These are phyloP conservation scores for Dunckerocampus dactyliophorus DNA, from an alignment of 2,113 vertebrate species.

Conservation along the genomic window DNA sequence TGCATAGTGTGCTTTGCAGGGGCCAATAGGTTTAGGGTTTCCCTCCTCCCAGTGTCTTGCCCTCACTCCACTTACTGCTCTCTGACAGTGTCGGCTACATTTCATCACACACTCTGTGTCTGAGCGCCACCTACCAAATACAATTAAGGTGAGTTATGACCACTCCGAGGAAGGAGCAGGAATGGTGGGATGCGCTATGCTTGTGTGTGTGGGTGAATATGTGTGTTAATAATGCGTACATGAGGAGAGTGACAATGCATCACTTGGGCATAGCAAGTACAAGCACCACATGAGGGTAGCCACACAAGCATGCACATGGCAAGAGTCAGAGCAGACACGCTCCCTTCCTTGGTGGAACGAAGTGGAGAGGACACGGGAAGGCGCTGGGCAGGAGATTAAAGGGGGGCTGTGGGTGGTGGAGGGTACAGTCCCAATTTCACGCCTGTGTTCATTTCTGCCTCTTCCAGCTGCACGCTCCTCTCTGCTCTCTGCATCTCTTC, in stretches of 20 bases:
- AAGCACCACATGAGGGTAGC: conserved; percentile 5
- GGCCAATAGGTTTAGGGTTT: conserved; percentile 39
- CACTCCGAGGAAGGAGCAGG: conserved; percentile 24
- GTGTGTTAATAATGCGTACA: conserved; percentile 3
- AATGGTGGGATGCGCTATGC: conserved; percentile 13
- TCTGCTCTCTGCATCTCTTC: conserved; percentile 32
- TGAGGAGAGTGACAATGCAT: conserved; percentile 31
- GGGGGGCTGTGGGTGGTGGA: conserved; percentile 39
- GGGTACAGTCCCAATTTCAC: conserved; percentile 73
- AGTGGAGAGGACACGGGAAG: conserved; percentile 34
- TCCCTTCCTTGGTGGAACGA: conserved; percentile 14
- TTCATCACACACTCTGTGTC: conserved; percentile 40
- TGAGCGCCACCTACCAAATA: conserved; percentile 54
- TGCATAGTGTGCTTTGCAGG: conserved; percentile 45
- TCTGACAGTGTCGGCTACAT: conserved; percentile 29
- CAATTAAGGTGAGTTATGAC: conserved; percentile 68
- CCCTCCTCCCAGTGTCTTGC: conserved; percentile 33
- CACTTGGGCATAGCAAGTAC: conserved; percentile 19
- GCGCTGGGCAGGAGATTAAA: neutral
- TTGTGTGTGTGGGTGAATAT: conserved; percentile 6
- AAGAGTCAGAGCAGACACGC: conserved; percentile 12
- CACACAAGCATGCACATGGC: conserved; percentile 1
- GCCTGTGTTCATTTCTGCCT: conserved; percentile 64
- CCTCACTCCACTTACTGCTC: conserved; percentile 45
- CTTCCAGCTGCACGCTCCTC: conserved; percentile 57